Percentiles rank a stretch among this genome's conserved stretches.
Evolutionary conservation across 2,113 vertebrate genomes (phyloP).

Genomic region (Myiopsitta monachus): DNA sequence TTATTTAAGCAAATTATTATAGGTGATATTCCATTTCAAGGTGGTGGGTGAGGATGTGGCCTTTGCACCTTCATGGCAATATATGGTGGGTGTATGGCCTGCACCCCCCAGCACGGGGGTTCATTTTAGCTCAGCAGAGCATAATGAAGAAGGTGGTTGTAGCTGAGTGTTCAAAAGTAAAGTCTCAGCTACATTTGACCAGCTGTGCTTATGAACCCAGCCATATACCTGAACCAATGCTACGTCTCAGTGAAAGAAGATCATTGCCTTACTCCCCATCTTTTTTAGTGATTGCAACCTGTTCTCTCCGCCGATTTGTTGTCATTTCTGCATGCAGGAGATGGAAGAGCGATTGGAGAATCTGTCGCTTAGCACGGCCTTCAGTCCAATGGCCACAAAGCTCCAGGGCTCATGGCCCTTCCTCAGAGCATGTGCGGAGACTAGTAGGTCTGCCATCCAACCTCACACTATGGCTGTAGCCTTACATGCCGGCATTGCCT

Average conservation of each 20-base stretch:
- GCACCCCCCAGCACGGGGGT: background rate
- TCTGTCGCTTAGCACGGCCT: background rate
- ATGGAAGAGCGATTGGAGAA: background rate
- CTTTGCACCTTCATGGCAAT: background rate
- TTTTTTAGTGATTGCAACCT: background rate
- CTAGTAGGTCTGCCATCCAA: background rate
- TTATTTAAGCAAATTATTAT: background rate
- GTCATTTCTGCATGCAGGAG: background rate
- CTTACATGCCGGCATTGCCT: rapidly evolving
- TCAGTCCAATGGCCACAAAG: background rate
- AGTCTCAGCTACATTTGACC: rapidly evolving
- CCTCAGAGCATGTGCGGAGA: rapidly evolving
- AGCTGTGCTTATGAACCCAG: background rate
- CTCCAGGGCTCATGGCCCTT: background rate
- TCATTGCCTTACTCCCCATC: background rate
- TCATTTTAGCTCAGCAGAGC: background rate
- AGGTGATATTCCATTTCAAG: background rate
- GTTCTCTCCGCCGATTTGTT: background rate
- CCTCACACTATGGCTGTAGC: rapidly evolving
- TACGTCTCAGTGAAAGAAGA: background rate
- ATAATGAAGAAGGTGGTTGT: background rate
- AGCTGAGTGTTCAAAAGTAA: background rate
- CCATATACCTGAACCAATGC: background rate
- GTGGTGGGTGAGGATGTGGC: rapidly evolving
- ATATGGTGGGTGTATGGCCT: background rate